Conservation (phyloP, 2,888 invertebrate species). For the Thymelicus lineola region DNA sequence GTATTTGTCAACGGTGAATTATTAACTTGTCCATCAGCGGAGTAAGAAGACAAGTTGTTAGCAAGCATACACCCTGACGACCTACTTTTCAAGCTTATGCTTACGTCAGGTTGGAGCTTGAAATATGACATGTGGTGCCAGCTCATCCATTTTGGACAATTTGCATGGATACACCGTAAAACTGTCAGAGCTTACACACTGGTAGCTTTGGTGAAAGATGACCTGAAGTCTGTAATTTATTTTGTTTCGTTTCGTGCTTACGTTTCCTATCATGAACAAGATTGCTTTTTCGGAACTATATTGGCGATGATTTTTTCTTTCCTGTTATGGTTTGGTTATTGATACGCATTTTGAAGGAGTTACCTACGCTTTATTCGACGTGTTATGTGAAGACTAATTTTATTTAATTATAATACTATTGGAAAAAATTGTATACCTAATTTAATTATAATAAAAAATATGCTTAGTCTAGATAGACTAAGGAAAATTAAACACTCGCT, state of each 20-base stretch:
- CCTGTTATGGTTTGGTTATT: neutral
- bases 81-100: conserved; percentile 37
- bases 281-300: conserved; percentile 10
- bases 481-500: too few species aligned
- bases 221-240: conserved; percentile 6
- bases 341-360: neutral
- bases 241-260: conserved; percentile 27
- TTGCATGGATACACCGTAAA: conserved; percentile 71
- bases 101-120: conserved; percentile 49
- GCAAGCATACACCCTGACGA: conserved; percentile 29
- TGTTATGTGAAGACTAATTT: too few species aligned
- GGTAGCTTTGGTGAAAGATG: conserved; percentile 37
- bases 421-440: too few species aligned
- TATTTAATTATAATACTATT: too few species aligned
- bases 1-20: neutral
- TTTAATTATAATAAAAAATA: too few species aligned
- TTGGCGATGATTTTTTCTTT: neutral
- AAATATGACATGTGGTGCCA: conserved; percentile 61
- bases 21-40: conserved; percentile 1
- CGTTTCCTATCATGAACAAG: conserved; percentile 7
- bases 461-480: too few species aligned
- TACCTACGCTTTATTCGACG: neutral
- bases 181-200: conserved; percentile 61
- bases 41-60: conserved; percentile 20
- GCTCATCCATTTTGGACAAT: conserved; percentile 61